Percentiles rank a stretch among this genome's conserved stretches.
phyloP scores from a whole-genome alignment of 2,113 vertebrate genomes.

The Guaruba guarouba region DNA sequence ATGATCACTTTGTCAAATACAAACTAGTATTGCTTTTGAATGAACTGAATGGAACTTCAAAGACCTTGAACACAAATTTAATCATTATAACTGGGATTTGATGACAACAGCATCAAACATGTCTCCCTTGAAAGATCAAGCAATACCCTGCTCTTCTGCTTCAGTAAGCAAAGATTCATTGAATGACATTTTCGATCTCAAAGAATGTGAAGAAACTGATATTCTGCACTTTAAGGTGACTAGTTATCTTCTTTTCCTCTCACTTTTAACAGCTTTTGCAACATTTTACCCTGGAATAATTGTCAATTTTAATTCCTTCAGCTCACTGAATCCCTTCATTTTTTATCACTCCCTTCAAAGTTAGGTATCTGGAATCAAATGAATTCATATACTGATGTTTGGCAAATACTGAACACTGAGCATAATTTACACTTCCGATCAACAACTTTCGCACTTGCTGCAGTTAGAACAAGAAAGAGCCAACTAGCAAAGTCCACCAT shows the following conservation, averaged over 20 bases:
- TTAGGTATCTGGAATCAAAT: not conserved
- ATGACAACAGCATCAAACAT: not conserved
- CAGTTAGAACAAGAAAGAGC: not conserved
- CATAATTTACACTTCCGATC: not conserved
- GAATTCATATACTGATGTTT: not conserved
- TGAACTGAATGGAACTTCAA: slow-evolving; percentile 11
- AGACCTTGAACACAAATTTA: not conserved
- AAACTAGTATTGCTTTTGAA: not conserved
- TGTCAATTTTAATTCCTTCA: slow-evolving; percentile 20
- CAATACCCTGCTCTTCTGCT: not conserved
- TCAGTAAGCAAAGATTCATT: slow-evolving; percentile 3
- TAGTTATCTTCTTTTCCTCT: not conserved
- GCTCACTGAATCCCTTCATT: not conserved
- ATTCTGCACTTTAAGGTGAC: not conserved
- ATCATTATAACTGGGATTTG: not conserved
- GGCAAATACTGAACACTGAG: not conserved
- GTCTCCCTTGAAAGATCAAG: slow-evolving; percentile 5
- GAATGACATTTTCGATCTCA: not conserved
- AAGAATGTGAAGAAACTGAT: not conserved
- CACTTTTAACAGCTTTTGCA: not conserved
- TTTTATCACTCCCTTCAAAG: not conserved
- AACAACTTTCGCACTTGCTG: not conserved
- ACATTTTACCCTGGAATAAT: not conserved
- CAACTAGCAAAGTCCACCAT: not conserved
- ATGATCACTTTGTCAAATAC: not conserved